Base-by-base conservation (phyloP, 1,140 invertebrate genomes). In the Trypoxylus dichotomus region DNA sequence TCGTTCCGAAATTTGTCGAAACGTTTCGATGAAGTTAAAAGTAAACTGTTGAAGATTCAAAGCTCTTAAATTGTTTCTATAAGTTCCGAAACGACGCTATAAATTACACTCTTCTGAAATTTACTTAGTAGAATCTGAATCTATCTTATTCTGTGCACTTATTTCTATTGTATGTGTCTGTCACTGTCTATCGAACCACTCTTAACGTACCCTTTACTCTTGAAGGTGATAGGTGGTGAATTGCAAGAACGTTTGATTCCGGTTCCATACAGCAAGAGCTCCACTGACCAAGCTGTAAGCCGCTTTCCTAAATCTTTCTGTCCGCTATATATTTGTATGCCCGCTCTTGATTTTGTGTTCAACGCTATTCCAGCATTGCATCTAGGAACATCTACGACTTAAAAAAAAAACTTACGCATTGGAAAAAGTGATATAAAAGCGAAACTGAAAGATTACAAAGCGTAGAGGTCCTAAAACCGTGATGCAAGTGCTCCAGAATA, bases 231-330 rank as follows among this genome's bases (percentile, higher is more conserved):
- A 95, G 96, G 96, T 94, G 96, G 96, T 93, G 96, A 97, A 93
- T 96, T 97, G 92, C 96, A 98, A 95, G 96, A 97, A 92, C 95
- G 96, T 91, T 96, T 98, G 93, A 97, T 98, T 91, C 96, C 96
- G 90, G 96, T 97, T 90, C 96, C 96, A 90, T 97, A 98, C 95
- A 97, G 96, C 96, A 98, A 98, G 95, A 97, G 95, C 91, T 96
- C 96, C 90, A 97, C 96, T 92, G 96, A 98, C 92, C 96, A 97
- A 96, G 96, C 96, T 96, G 96, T 98, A 97, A 97, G 96, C 93
- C 86, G 87, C 87, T 89, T 88, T 86, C 89, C 86, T 87, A 87
- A 85, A 84, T 86, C 85, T 85, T 85, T 87, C 85, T 87, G 82
- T 86, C 84, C 83, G 85, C 84, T 85, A 83, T 83, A 81, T 86